Evolutionary conservation across 2,797 vertebrate genomes (phyloP), one percentile per base, ranked within the genome.

Genomic region (Schizopygopsis pylzovi): DNA sequence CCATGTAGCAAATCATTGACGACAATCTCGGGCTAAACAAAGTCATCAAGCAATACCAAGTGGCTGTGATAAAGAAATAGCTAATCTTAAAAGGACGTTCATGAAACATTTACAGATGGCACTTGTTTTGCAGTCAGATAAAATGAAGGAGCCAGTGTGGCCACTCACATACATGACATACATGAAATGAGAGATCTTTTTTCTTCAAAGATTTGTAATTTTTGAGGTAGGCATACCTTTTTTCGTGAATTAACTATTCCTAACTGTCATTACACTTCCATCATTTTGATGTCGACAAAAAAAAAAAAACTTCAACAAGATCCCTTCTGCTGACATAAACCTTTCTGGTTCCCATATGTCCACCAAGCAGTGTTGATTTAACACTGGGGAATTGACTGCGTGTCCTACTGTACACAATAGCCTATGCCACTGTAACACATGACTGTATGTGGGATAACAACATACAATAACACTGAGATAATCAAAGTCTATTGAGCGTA

Each of bases 51-150:
- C 77, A 81, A 88, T 84, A 65, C 59, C 88, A 63, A 85, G 71
- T 87, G 86, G 87, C 81, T 85, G 71, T 63, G 73, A 85, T 61
- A 88, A 39, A 85, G 84, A 85, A 73, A 37, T 77, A 83, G 70
- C 77, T 82, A 59, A 85, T 83, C 88, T 90, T 90, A 83, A 52
- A 89, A 89, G 91, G 90, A 89, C 85, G 52, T 83, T 90, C 22
- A 89, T 93, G 12, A 95, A 94, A 92, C 88, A 93, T 94, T 95
- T 90, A 94, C 92, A 92, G 76, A 81, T 70, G 54, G 33, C 22
- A 73, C 86, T 91, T 90, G 88, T 91, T 93, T 93, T 91, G 68
- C 73, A 70, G 22, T 39, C 63, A 81, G 37, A 72, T 56, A 82
- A 72, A 82, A 71, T 10, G 47, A 33, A 39, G 63, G 45, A 65